Conservation (phyloP, 2,888 invertebrate genomes). For the Peribatodes rhomboidaria region DNA sequence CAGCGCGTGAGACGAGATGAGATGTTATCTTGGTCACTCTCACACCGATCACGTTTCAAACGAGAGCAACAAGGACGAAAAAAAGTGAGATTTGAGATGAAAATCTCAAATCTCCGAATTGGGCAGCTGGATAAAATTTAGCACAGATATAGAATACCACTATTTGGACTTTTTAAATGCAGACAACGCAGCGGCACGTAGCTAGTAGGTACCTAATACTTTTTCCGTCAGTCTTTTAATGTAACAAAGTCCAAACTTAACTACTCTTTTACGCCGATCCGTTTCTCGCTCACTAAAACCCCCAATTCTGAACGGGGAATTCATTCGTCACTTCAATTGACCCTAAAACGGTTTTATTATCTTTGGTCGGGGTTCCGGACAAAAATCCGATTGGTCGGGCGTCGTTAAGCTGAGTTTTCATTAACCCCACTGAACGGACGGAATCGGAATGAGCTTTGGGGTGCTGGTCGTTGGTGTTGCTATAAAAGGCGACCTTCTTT, state of each 20-base stretch:
- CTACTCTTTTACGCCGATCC: neutral
- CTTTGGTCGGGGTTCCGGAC: slow-evolving; percentile 28
- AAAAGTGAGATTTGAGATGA: too few relatives aligned
- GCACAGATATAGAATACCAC: too few relatives aligned
- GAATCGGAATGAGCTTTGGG: slow-evolving; percentile 20
- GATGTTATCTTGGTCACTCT: too few relatives aligned
- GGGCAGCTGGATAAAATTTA: too few relatives aligned
- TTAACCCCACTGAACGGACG: slow-evolving; percentile 20
- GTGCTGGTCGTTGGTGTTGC: neutral
- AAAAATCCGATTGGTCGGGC: slow-evolving; percentile 40
- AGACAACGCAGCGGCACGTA: too few relatives aligned
- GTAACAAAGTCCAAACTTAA: too few relatives aligned
- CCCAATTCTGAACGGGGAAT: slow-evolving; percentile 23
- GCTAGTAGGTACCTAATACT: neutral
- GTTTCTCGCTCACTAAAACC: slow-evolving; percentile 32
- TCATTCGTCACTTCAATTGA: slow-evolving; percentile 44
- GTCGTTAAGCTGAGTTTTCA: slow-evolving; percentile 29
- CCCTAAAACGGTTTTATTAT: slow-evolving; percentile 47
- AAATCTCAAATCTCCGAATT: too few relatives aligned
- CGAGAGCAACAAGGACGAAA: too few relatives aligned
- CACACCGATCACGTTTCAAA: too few relatives aligned
- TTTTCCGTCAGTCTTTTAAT: neutral
- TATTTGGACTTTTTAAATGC: too few relatives aligned
- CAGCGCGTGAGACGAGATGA: too few relatives aligned
- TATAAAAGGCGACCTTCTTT: neutral